Evolutionary conservation across 2,797 vertebrate genomes (phyloP).

Genomic region (Acanthopagrus latus): DNA sequence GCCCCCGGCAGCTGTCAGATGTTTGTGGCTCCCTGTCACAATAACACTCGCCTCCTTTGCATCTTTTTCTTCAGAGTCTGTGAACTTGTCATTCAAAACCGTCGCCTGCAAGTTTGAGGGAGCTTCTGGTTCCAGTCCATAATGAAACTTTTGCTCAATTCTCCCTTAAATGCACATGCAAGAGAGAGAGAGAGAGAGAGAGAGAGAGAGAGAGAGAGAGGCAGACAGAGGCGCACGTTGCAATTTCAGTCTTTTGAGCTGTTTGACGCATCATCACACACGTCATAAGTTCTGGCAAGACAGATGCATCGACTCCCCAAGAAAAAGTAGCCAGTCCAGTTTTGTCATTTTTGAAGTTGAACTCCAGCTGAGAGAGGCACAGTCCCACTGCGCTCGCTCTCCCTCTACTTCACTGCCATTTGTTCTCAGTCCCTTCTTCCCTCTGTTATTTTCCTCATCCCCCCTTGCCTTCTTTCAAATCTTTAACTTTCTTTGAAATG

Average conservation of each 20-base stretch:
- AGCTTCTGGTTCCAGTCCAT: not conserved
- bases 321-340: not conserved
- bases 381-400: not conserved
- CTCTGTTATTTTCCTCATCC: constrained; percentile 12
- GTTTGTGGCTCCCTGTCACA: not conserved
- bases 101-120: not conserved
- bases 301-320: not conserved
- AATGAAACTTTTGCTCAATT: too few relatives aligned
- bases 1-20: too few relatives aligned
- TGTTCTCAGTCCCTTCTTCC: not conserved
- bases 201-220: too few relatives aligned
- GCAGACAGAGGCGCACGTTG: too few relatives aligned
- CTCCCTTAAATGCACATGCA: too few relatives aligned
- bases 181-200: too few relatives aligned
- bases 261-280: too few relatives aligned
- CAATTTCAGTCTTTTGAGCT: too few relatives aligned
- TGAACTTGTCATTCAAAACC: not conserved
- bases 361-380: not conserved
- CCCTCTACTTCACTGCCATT: not conserved
- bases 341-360: not conserved
- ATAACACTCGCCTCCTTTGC: not conserved
- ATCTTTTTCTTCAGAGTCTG: not conserved
- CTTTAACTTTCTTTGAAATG: constrained; percentile 45
- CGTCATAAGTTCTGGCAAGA: too few relatives aligned
- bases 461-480: constrained; percentile 14